These are phyloP conservation scores for Myiotriccus ornatus DNA, from an alignment of 2,797 vertebrate genomes.

Conservation along the genomic window DNA sequence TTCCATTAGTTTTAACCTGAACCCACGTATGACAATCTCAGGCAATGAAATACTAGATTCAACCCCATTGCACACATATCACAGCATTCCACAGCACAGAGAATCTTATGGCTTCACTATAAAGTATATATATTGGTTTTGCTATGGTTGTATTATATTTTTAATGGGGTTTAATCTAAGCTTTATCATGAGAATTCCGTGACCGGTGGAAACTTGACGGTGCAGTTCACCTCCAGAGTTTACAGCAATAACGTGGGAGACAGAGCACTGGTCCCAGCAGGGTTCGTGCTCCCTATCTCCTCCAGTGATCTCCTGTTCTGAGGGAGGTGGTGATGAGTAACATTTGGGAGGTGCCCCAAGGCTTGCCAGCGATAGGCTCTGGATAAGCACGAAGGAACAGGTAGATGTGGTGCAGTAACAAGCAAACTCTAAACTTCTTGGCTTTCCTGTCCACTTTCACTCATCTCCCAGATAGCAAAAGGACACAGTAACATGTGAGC, in stretches of 20 bases:
- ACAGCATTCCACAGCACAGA: background rate
- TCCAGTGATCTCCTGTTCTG: background rate
- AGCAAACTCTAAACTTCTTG: background rate
- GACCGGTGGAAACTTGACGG: background rate
- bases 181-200: background rate
- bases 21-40: background rate
- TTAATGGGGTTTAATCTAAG: background rate
- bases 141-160: background rate
- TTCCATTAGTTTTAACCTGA: background rate
- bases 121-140: background rate
- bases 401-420: background rate
- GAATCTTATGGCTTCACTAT: background rate
- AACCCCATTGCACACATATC: background rate
- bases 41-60: background rate
- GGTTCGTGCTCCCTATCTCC: background rate
- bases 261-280: background rate
- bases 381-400: rapidly evolving
- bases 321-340: constrained; percentile 14
- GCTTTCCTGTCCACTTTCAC: background rate
- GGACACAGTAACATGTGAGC: background rate
- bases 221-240: background rate
- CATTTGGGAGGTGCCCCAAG: background rate
- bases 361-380: background rate
- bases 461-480: background rate
- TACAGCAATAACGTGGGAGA: background rate